These are phyloP conservation scores for Desoria tigrina DNA, from an alignment of 2,888 invertebrate species.

Conservation along the genomic window DNA sequence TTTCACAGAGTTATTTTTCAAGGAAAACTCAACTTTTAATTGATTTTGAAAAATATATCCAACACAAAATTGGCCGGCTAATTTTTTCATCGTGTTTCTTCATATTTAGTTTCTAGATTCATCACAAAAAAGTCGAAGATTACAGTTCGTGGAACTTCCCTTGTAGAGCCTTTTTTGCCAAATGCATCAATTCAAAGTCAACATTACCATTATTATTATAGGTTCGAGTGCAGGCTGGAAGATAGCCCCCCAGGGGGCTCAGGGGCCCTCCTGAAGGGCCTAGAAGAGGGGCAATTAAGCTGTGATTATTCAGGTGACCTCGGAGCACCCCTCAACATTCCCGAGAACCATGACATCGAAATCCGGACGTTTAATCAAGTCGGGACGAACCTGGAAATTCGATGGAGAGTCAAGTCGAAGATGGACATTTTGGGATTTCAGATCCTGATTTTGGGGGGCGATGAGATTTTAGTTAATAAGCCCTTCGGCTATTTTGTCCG, in stretches of 20 bases:
- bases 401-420: conserved; percentile 52
- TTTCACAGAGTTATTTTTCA: no score
- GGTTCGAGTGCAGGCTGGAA: not conserved
- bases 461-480: conserved; percentile 28
- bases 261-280: conserved; percentile 22
- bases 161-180: not conserved
- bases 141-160: not conserved
- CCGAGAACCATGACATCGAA: conserved; percentile 48
- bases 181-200: not conserved
- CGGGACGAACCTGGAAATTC: conserved; percentile 41
- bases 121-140: not conserved
- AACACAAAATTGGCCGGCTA: no score
- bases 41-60: no score
- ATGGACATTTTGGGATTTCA: conserved; percentile 50
- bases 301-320: conserved; percentile 49
- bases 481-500: conserved; percentile 43
- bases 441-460: conserved; percentile 31
- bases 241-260: conserved; percentile 24
- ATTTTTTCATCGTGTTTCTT: no score
- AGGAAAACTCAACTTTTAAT: no score
- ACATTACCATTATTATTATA: no score
- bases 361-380: conserved; percentile 40
- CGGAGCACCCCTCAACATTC: conserved; percentile 44
- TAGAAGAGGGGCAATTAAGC: conserved; percentile 45
- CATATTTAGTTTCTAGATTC: no score